Evolutionary conservation across 2,888 invertebrate species (phyloP), one percentile per base, ranked within the genome.

Genomic region (Plagodis pulveraria): DNA sequence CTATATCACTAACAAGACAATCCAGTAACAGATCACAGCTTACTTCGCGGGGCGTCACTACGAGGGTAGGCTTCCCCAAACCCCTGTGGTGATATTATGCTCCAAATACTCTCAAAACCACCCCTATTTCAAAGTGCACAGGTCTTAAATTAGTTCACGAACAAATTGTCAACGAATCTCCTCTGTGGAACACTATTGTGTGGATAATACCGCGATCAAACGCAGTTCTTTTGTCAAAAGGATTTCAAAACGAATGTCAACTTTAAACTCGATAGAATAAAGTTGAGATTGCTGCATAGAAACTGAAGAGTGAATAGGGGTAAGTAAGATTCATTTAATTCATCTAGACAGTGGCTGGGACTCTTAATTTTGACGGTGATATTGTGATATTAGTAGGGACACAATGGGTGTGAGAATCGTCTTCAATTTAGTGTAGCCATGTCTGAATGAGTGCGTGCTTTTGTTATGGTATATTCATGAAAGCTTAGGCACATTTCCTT

Each of bases 21-120:
- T 78, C 76, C 83, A 87, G 80, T 83, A 87, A 86, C 89, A 89
- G 89, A 91, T 91, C 90, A 87, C 87, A 87, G 91, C 89, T 87
- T 87, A 89, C 91, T 89, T 87, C 87, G 84, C 89, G 91, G 91
- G 91, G 91, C 87, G 91, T 91, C 91, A 83, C 88, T 83, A 80
- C 80, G 83, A 88, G 87, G 87, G 87, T 82, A 78, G 86, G 86
- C 87, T 88, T 40, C 10, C 87, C 83, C 78, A 86, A 83, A 86
- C 91, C 91, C 91, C 91, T 76, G 85, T 74, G 74, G 91, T 77
- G 90, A 76, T 78, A 91, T 91, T 89, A 84, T 89, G 74, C 69
- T 57, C 58, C 8, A 59, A 57, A 38, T 54, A 53, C 59, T 42
- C 34, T 63, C 53, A 84, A 80, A 80, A 79, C 56, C 73, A 70